Percentiles rank a stretch among this genome's conserved stretches.
These are phyloP conservation scores for Stegastes partitus DNA, from an alignment of 2,113 vertebrate genomes.

Conservation along the genomic window DNA sequence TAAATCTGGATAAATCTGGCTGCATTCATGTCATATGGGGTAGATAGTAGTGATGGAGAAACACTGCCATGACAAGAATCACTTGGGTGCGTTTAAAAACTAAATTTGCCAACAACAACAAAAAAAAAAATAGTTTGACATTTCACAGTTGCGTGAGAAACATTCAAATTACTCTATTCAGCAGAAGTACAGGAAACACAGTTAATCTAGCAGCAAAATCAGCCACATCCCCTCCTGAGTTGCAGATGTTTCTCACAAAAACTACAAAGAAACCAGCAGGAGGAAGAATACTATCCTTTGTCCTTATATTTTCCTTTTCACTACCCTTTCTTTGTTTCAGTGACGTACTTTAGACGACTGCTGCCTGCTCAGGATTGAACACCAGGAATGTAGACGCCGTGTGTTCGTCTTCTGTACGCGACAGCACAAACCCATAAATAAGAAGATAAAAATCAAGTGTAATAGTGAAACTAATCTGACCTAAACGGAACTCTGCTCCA, in stretches of 20 bases:
- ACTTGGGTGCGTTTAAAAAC: too few relatives aligned
- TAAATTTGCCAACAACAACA: too few relatives aligned
- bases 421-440: neutral
- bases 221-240: neutral
- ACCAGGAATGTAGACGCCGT: constrained; percentile 29
- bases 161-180: too few relatives aligned
- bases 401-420: neutral
- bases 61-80: too few relatives aligned
- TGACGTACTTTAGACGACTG: neutral
- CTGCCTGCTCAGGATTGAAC: neutral
- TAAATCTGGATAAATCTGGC: too few relatives aligned
- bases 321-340: neutral
- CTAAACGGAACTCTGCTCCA: neutral
- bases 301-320: neutral
- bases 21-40: too few relatives aligned
- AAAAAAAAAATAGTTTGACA: too few relatives aligned
- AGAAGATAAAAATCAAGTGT: constrained; percentile 8
- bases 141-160: too few relatives aligned
- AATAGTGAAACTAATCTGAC: neutral
- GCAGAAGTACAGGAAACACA: too few relatives aligned
- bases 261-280: neutral
- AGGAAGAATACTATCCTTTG: neutral
- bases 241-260: neutral
- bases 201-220: too few relatives aligned
- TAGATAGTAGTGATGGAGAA: too few relatives aligned